Evolutionary conservation across 2,888 invertebrate genomes (phyloP), one percentile per base, ranked within the genome.

Genomic region (Dryocosmus kuriphilus): DNA sequence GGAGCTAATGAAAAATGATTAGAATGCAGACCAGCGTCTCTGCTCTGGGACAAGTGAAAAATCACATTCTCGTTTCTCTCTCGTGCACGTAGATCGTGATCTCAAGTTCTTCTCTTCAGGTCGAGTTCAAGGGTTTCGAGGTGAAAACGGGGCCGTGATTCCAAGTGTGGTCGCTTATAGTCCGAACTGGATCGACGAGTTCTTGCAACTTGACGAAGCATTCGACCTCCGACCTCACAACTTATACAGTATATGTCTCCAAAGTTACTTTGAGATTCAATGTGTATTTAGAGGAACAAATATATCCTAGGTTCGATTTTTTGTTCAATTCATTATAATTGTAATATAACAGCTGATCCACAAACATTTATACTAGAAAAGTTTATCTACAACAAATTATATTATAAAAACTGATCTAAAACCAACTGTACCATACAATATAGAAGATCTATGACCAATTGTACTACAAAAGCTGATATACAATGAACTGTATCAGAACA

Each of bases 131-230:
- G 86, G 85, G 86, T 87, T 87, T 85, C 81, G 83, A 86, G 86
- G 86, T 87, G 86, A 83, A 82, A 86, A 85, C 84, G 85, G 84
- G 84, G 83, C 84, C 82, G 80, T 83, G 84, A 83, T 85, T 83
- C 83, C 83, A 79, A 82, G 86, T 83, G 79, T 77, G 65, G 74
- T 82, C 81, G 74, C 80, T 80, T 65, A 65, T 65, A 79, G 81
- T 67, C 30, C 83, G 84, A 88, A 88, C 87, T 87, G 88, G 87
- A 87, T 87, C 86, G 85, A 88, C 87, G 86, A 84, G 87, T 88
- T 88, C 85, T 85, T 82, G 67, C 78, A 81, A 84, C 85, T 87
- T 87, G 86, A 87, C 87, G 86, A 85, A 87, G 87, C 86, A 86
- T 85, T 83, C 82, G 84, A 87, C 87, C 87, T 86, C 81, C 82